Evolutionary conservation across 1,140 invertebrate genomes (phyloP), one percentile per base, ranked within the genome.

Genomic region (Drosophila tani): DNA sequence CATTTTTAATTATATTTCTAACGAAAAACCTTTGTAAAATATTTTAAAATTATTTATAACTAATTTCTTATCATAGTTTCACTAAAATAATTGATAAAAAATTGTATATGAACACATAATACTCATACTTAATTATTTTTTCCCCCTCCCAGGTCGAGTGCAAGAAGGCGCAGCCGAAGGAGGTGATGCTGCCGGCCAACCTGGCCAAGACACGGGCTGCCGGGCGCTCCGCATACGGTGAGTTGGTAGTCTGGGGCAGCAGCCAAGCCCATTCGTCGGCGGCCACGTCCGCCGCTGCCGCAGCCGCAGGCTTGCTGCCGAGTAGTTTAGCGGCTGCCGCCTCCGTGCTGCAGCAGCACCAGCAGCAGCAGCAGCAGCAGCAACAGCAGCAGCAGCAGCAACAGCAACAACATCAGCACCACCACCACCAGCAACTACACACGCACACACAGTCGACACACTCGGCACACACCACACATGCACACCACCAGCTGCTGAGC

Each of bases 91-190:
- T 24, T 24, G 3, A 2, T 24, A 3, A 3, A 24, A 24, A 24
- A 3, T 3, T 24, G 3, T 24, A 0, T 24, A 24, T 24, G 4
- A 24, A 24, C 21, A 24, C 21, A 2, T 24, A 24, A 24, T n/a
- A 14, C 40, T 29, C 1, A 45, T 9, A 17, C 19, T 8, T 19
- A 2, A 5, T 58, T 27, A 0, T 40, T 11, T 41, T 41, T 0
- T 71, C 1, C 17, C 8, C 27, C 29, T 32, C 5, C 6, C 95
- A 99, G 98, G 98, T 99, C 94, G 98, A 99, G 95, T 99, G 98
- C 95, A 99, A 99, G 96, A 99, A 99, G 94, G 98, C 98, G 93
- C 98, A 99, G 94, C 98, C 98, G 64, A 99, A 99, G 95, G 98
- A 99, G 95, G 98, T 99, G 88, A 99, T 99, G 98, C 96, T 99